Base-by-base conservation (phyloP, 1,140 invertebrate genomes). In the Scaptomyza montana region DNA sequence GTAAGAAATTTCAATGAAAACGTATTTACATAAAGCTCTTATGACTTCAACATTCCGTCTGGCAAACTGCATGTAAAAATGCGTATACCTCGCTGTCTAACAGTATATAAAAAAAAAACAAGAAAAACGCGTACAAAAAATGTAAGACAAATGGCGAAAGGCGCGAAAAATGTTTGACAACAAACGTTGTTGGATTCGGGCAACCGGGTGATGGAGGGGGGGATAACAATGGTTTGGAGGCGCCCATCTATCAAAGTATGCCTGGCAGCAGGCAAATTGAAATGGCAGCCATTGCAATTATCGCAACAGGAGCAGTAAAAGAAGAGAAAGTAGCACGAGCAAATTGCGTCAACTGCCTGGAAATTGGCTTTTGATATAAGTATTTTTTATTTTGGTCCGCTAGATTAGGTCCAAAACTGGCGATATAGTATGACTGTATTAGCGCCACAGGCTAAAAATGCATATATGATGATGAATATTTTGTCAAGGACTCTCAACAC, bases 261-360 rank as follows among this genome's bases (percentile, higher is more conserved):
- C 39, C 80, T 61, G 59, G 59, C 68, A 71, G 77, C 74, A 51
- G 56, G 61, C 57, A 81, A 87, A 86, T 87, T 86, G 82, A 87
- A 82, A 86, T 87, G 78, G 67, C 81, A 81, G 81, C 78, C 75
- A 81, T 56, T 82, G 81, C 82, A 86, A 86, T 86, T 86, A 86
- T 82, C 82, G 70, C 81, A 74, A 70, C 64, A 53, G 69, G 49
- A 64, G 36, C 3, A 53, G 36, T 1, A 30, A 21, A 19, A n/a
- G 30, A 8, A 57, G 41, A 13, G 13, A 13, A 1, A 4, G 43
- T 8, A 30, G 53, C 1, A 3, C 8, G 25, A 28, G 28, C 3
- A 33, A 64, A 36, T 7, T 25, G 51, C 55, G 64, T 67, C 54
- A 53, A 12, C 10, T 25, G 46, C 21, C 50, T 19, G 19, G 7